Evolutionary conservation across 2,797 vertebrate genomes (phyloP).

Genomic region (Gallirallus australis): DNA sequence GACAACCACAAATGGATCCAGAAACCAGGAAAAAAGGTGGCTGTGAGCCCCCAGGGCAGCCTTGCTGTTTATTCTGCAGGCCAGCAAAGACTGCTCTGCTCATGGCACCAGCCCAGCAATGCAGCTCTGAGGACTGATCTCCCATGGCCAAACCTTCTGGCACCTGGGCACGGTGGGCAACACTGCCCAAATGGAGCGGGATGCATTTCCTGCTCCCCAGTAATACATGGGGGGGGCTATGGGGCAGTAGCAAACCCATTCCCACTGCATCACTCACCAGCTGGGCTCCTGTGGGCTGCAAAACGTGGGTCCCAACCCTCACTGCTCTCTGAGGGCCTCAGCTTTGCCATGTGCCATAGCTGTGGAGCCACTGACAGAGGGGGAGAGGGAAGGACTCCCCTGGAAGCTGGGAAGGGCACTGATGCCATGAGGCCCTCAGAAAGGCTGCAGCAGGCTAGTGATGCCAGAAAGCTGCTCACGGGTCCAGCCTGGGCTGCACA

Average conservation of each 20-base stretch:
- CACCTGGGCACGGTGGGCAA: accelerated
- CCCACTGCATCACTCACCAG: background rate
- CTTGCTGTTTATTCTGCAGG: background rate
- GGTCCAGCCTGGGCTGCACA: background rate
- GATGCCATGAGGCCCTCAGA: accelerated
- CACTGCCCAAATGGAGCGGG: background rate
- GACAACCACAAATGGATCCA: background rate
- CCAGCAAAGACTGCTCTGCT: background rate
- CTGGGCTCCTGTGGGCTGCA: background rate
- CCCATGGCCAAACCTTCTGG: background rate
- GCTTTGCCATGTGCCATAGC: background rate
- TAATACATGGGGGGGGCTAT: background rate
- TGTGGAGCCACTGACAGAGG: background rate
- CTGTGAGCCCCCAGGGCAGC: background rate
- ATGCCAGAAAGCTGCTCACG: background rate
- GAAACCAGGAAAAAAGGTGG: background rate
- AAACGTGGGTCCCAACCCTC: background rate
- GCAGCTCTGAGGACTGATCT: background rate
- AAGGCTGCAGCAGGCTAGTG: accelerated
- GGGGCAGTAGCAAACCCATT: background rate
- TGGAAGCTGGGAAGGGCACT: background rate
- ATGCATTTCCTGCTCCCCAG: background rate
- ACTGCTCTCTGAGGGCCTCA: background rate
- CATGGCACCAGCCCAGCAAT: background rate
- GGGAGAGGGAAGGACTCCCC: background rate